Conservation (phyloP, 2,797 vertebrate genomes). For the Notolepis coatsorum region DNA sequence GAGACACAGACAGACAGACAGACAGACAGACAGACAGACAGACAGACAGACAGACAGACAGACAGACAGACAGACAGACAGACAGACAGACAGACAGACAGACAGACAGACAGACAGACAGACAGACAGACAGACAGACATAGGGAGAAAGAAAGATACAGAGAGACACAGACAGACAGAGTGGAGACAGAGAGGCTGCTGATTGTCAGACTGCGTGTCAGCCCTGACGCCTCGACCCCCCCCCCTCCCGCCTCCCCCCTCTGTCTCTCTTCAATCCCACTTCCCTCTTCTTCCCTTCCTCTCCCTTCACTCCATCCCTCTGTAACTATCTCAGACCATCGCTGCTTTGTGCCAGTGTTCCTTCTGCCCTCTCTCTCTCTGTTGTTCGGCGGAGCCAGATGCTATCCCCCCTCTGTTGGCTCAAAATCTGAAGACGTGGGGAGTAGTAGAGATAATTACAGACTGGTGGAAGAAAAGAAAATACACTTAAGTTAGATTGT, state of each 20-base stretch:
- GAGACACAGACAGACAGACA: not conserved
- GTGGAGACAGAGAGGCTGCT: slow-evolving; percentile 65
- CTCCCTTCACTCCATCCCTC: slow-evolving; percentile 44
- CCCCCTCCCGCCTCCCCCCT: slow-evolving; percentile 5
- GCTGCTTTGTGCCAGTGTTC: not conserved
- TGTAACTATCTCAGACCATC: slow-evolving; percentile 18
- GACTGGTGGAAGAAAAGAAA: no score
- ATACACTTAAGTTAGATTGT: no score
- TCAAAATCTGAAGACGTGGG: no score
- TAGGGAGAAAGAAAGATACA: slow-evolving; percentile 8
- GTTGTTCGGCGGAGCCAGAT: slow-evolving; percentile 54
- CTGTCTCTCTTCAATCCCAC: no score
- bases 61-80: not conserved
- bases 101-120: not conserved
- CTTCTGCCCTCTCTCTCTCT: slow-evolving; percentile 3
- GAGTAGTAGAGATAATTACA: no score
- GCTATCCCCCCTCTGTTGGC: slow-evolving; percentile 31
- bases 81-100: not conserved
- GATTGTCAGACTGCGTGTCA: slow-evolving; percentile 81
- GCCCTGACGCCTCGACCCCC: slow-evolving; percentile 57
- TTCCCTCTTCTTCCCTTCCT: slow-evolving; percentile 31
- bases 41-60: not conserved
- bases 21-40: not conserved
- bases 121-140: slow-evolving; percentile 21
- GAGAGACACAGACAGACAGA: slow-evolving; percentile 33